Evolutionary conservation across 2,113 vertebrate genomes (phyloP).

Genomic region (Caretta caretta): DNA sequence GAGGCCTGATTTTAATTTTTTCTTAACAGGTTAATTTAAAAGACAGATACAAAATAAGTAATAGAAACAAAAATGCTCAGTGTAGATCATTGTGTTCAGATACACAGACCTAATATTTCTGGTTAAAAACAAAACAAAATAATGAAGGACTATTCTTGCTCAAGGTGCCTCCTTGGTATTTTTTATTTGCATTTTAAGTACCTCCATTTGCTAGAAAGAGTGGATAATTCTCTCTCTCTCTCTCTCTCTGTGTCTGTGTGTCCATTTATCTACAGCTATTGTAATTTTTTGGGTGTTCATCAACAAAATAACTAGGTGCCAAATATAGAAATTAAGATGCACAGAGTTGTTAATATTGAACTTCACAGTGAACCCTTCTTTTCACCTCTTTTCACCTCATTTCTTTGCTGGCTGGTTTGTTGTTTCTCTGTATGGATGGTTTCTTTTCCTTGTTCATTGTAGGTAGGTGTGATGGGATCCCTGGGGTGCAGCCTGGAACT

Average conservation of each 20-base stretch:
- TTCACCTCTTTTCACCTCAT: neutral
- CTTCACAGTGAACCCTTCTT: neutral
- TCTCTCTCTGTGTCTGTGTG: neutral
- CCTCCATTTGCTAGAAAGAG: neutral
- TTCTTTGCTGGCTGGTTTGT: neutral
- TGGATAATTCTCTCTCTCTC: neutral
- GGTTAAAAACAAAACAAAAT: neutral
- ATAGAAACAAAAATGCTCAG: neutral
- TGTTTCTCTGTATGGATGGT: neutral
- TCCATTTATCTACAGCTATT: neutral
- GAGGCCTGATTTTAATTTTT: neutral
- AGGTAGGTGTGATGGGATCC: too few relatives aligned
- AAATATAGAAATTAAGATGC: neutral
- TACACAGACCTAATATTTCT: neutral
- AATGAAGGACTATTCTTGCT: constrained; percentile 5
- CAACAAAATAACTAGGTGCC: neutral
- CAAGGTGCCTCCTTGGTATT: neutral
- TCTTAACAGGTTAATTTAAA: neutral
- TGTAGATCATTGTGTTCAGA: neutral
- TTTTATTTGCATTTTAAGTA: neutral
- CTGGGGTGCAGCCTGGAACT: too few relatives aligned
- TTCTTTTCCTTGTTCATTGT: neutral
- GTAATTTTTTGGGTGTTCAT: neutral
- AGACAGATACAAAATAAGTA: neutral
- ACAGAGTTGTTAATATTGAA: neutral